Conservation (phyloP, 2,888 invertebrate species). For the Azorinus chamasolen region DNA sequence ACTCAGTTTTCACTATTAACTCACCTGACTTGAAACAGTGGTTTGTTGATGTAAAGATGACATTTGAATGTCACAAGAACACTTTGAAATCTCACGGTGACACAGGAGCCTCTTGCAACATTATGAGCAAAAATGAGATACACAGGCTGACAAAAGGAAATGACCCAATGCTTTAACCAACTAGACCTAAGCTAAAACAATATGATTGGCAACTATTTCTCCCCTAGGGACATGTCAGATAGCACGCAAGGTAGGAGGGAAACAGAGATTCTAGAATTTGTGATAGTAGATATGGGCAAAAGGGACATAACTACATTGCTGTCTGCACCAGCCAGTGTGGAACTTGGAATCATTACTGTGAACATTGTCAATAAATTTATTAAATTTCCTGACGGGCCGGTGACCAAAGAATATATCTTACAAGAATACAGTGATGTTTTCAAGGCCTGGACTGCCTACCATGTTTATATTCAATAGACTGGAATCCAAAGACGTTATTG, state of each 20-base stretch:
- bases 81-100: slow-evolving; percentile 16
- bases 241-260: background rate
- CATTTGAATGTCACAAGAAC: background rate
- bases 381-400: too few relatives aligned
- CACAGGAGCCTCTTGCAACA: slow-evolving; percentile 16
- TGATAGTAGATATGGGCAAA: too few relatives aligned
- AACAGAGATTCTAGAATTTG: background rate
- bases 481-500: too few relatives aligned
- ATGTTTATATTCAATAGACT: too few relatives aligned
- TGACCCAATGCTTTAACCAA: background rate
- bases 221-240: slow-evolving; percentile 5
- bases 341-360: too few relatives aligned
- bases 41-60: slow-evolving; percentile 4
- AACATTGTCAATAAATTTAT: too few relatives aligned
- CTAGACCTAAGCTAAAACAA: slow-evolving; percentile 5
- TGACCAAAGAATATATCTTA: too few relatives aligned
- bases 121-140: slow-evolving; percentile 6
- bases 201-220: slow-evolving; percentile 1
- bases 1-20: too few relatives aligned
- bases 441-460: too few relatives aligned
- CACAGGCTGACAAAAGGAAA: background rate
- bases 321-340: slow-evolving; percentile 3
- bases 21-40: slow-evolving; percentile 7
- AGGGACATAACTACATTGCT: slow-evolving; percentile 10
- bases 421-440: too few relatives aligned